Base-by-base conservation (phyloP, 2,888 invertebrate species). In the Drosophila infuscata region DNA sequence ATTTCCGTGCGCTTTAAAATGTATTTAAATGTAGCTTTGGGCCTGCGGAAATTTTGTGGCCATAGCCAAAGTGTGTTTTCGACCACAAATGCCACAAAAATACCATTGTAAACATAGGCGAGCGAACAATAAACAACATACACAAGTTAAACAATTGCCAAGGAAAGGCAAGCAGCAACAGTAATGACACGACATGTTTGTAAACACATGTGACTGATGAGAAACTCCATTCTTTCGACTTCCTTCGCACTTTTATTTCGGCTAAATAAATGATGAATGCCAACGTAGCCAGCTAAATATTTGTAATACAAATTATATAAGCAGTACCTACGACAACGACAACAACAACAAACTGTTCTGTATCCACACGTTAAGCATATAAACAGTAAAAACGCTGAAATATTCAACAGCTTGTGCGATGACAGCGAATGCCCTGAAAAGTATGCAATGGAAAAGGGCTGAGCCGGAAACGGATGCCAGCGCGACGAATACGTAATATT, bases 1-100 rank as follows among this genome's bases (percentile, higher is more conserved):
- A 85, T 84, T 88, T 89, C 82, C 76, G 66, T 8, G 56, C 52
- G 72, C 67, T 78, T 79, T 70, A 87, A 83, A 25, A 83, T 69
- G 83, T 72, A 65, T 66, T 72, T 74, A 71, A 83, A 78, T 78
- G 60, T 68, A 71, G 67, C 70, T 48, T 32, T 29, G 60, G 57
- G 81, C 84, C 66, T 85, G 88, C 66, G 70, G 76, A 65, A 73
- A 75, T 70, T 72, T 57, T 61, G 41, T 53, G 52, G 46, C n/a
- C 58, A 56, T 9, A 20, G 60, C 32, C 81, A 58, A 59, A 58
- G 61, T 79, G 61, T 60, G 36, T 29, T 35, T 48, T 33, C 53
- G 25, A 8, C 25, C 76, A 36, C 38, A 73, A 59, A 61, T 68
- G 59, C 70, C 60, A 57, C 51, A 57, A 51, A 58, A 67, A 58